A percentile compares a stretch with the other conserved stretches of the same genome.
These are phyloP conservation scores for Belonocnema kinseyi DNA, from an alignment of 1,140 invertebrate genomes.

Conservation along the genomic window DNA sequence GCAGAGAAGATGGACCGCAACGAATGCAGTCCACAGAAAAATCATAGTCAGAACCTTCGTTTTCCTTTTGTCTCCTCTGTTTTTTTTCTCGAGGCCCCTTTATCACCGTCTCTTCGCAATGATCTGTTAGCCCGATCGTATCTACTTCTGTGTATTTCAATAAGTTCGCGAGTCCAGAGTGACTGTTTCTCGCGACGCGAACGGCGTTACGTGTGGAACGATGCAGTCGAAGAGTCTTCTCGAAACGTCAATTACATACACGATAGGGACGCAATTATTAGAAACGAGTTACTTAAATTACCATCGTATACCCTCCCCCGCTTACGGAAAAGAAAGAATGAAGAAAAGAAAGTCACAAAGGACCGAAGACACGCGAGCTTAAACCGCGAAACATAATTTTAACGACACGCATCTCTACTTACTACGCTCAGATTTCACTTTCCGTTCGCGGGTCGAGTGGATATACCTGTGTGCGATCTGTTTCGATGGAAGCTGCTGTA, in stretches of 20 bases:
- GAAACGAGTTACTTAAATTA: conserved; percentile 62
- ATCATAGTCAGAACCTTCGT: conserved; percentile 4
- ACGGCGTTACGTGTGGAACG: conserved; percentile 14
- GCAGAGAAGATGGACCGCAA: conserved; percentile 11
- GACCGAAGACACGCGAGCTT: conserved; percentile 1
- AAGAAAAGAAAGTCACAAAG: conserved; percentile 18
- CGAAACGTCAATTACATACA: conserved; percentile 71
- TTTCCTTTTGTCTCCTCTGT: not conserved
- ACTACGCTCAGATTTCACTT: conserved; percentile 29
- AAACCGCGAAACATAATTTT: not conserved
- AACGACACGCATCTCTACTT: conserved; percentile 27
- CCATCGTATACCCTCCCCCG: conserved; percentile 41
- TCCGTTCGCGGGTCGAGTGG: not conserved
- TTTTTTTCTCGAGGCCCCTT: not conserved
- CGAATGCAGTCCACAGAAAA: not conserved
- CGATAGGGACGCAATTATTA: conserved; percentile 56
- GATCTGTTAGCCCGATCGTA: conserved; percentile 15
- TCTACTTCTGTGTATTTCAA: conserved; percentile 10
- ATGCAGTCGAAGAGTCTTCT: conserved; percentile 54
- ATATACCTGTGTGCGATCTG: conserved; percentile 40
- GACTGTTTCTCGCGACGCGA: conserved; percentile 14
- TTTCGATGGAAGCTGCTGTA: conserved; percentile 40
- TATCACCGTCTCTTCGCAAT: conserved; percentile 6
- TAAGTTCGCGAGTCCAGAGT: conserved; percentile 4
- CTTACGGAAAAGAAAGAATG: conserved; percentile 33